Evolutionary conservation across 1,140 invertebrate species (phyloP), one percentile per base, ranked within the genome.

Genomic region (Anoplolepis gracilipes): DNA sequence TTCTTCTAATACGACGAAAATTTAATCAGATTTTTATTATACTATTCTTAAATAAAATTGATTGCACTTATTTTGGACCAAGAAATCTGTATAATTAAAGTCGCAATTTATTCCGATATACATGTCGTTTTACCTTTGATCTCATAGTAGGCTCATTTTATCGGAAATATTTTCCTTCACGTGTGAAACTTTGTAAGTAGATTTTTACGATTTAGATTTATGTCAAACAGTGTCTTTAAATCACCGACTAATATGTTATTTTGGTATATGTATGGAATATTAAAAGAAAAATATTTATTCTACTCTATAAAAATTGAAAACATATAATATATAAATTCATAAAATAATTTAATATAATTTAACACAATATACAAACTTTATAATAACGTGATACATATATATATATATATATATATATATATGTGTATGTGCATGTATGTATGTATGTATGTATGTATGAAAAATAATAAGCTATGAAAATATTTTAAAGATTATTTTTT

Each of bases 31-130:
- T 67, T 53, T 79, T 69, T 30, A 69, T 79, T 49, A 42, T 10
- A 33, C 19, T 53, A 53, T 25, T 62, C 49, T 57, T 25, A 5
- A 39, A 70, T 36, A 42, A 77, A 77, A 62, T 59, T 62, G 25
- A 76, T 76, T 64, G 25, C 11, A 57, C 33, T 70, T 42, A 53
- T 81, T 72, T 81, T 70, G 33, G 65, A 59, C 19, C 65, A 57
- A 81, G 36, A 81, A 57, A 59, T 59, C n/a, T 22, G 16, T 53
- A 42, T 33, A n/a, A 22, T 79, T 30, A 4, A 67, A 79, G n/a
- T 70, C 30, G 11, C 19, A 57, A 22, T 30, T 39, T 42, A 2
- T n/a, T 81, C 49, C 28, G 25, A 30, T 57, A 2, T 55, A 22
- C 5, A 25, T 70, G n/a, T 81, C 3, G 11, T 42, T 81, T 70